Base-by-base conservation (phyloP, 2,797 vertebrate genomes). In the Alauda arvensis region DNA sequence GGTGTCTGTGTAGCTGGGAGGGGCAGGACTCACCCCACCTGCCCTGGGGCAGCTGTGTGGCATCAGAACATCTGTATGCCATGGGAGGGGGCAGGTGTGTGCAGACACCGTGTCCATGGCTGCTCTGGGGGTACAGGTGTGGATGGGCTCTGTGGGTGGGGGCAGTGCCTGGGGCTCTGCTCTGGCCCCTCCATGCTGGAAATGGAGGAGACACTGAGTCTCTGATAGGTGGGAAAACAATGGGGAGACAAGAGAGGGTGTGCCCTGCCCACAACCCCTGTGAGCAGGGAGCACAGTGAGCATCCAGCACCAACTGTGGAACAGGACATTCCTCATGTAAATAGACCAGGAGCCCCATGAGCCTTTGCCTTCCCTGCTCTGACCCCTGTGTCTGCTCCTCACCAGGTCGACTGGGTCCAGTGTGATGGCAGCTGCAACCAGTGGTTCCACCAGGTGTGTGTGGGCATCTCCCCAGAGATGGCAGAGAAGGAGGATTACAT, bases 361-460 rank as follows among this genome's bases (percentile, higher is more conserved):
- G 8, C 4, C 18, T 45, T 20, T 25, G 24, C 31, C 28, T 34
- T 23, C 29, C 69, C 46, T 49, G 78, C 91, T 88, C 95, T 96
- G 93, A 97, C 72, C 76, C 46, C 62, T 48, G 6, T 96, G 63
- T 96, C 88, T 92, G 79, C 93, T 94, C 95, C 82, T 87, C 91
- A 18, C 71, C 94, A 99, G 99, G 99, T 99, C 69, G 98, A 99
- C 89, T 99, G 99, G 99, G 99, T 99, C 96, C 99, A 99, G 92
- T 99, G 99, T 28, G 99, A 99, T 2, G 99, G 99, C 95, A 99
- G 96, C 97, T 99, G 99, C 96, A 99, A 99, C 96, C 98, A 98
- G 95, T 99, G 99, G 99, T 99, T 99, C 97, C 99, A 99, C 94
- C 99, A 99, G 96, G 95, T 98, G 85, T 99, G 99, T 57, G 99